Evolutionary conservation across 2,888 invertebrate genomes (phyloP).

Genomic region (Callyntrura sp.): DNA sequence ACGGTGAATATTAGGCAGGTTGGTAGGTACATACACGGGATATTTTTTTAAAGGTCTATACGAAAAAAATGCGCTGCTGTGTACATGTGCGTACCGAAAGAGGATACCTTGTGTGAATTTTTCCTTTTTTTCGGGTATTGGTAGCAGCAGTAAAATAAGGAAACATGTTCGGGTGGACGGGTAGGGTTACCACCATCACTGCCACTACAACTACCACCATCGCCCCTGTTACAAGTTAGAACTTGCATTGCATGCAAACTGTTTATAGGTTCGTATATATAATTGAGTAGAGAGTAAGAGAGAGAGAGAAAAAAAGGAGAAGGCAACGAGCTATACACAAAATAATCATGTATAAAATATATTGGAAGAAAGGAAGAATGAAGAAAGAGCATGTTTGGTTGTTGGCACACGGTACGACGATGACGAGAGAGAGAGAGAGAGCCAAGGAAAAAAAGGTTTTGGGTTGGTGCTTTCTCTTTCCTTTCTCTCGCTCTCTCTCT

Average conservation of each 20-base stretch:
- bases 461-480: conserved; percentile 23
- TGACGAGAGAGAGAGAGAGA: not conserved
- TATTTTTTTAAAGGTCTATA: conserved; percentile 43
- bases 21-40: not conserved
- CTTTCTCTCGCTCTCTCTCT: not conserved
- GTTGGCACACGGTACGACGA: not conserved
- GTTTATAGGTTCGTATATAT: not conserved
- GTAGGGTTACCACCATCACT: conserved; percentile 35
- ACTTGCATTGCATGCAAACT: conserved; percentile 25
- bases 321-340: not conserved
- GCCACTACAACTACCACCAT: not conserved
- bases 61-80: conserved; percentile 23
- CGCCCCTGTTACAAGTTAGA: not conserved
- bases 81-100: conserved; percentile 61
- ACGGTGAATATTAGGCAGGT: not conserved
- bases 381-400: not conserved
- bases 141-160: not conserved
- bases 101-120: not conserved
- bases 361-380: not conserved
- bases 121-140: conserved; percentile 10
- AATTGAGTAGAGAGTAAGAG: not conserved
- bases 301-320: not conserved
- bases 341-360: conserved; percentile 12
- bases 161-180: conserved; percentile 31
- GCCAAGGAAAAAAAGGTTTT: conserved; percentile 24